Evolutionary conservation across 2,888 invertebrate genomes (phyloP).

Genomic region (Crocallis elinguaria): DNA sequence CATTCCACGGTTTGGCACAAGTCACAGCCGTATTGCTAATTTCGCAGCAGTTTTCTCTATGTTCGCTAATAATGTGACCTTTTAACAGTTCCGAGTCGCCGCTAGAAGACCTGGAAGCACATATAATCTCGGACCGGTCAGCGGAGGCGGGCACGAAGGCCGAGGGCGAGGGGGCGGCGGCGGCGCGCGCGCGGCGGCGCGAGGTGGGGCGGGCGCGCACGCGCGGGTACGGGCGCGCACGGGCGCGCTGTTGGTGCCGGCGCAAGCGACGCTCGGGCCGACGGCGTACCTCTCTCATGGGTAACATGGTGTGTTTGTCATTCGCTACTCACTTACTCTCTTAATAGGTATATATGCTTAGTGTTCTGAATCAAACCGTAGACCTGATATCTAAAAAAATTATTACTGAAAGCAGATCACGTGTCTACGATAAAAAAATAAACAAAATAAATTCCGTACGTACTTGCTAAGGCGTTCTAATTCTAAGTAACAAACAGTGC

Average conservation of each 20-base stretch:
- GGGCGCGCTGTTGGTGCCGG: conserved; percentile 72
- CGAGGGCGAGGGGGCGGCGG: conserved; percentile 62
- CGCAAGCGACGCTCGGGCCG: conserved; percentile 76
- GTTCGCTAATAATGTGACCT: neutral
- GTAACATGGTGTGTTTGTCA: conserved; percentile 82
- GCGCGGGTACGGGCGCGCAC: conserved; percentile 73
- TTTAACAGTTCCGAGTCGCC: conserved; percentile 68
- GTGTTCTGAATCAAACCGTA: neutral
- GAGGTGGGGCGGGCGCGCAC: conserved; percentile 65
- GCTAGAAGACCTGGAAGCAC: conserved; percentile 68
- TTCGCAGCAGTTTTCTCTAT: neutral
- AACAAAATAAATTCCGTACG: too few species aligned
- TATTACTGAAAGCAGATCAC: too few species aligned
- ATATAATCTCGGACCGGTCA: conserved; percentile 76
- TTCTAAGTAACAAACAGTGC: too few species aligned
- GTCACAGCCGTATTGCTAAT: too few species aligned
- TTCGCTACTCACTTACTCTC: conserved; percentile 66
- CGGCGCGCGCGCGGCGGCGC: conserved; percentile 54
- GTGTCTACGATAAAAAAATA: too few species aligned
- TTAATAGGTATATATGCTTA: neutral
- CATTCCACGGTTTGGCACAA: too few species aligned
- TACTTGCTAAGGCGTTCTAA: too few species aligned
- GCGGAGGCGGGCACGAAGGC: conserved; percentile 58
- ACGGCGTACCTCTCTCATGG: conserved; percentile 76
- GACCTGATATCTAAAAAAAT: neutral